Conservation (phyloP, 2,797 vertebrate genomes). For the Urosaurus nigricauda region DNA sequence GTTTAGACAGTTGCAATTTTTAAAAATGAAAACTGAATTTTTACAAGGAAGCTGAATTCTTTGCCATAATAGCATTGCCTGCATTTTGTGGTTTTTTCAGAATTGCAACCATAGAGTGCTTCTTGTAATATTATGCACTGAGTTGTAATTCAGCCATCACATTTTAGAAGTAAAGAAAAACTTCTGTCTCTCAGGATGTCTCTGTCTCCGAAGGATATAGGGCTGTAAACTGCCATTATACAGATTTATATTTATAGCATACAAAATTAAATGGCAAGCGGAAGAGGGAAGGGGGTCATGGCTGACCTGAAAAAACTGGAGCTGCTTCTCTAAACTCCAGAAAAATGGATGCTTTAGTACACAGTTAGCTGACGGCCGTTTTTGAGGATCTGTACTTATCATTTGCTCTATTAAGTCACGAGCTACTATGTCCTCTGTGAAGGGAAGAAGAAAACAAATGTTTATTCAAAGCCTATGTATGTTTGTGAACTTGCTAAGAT, state of each 20-base stretch:
- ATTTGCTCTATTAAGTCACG: slow-evolving; percentile 92
- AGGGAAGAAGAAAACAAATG: slow-evolving; percentile 10
- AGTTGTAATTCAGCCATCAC: rapidly evolving
- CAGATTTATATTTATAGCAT: neutral
- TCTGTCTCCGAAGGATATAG: neutral
- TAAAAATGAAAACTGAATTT: neutral
- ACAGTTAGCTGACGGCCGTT: slow-evolving; percentile 88
- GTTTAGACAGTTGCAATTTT: too few species aligned
- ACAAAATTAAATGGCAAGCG: neutral
- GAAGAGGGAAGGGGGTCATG: slow-evolving; percentile 21
- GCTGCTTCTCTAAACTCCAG: slow-evolving; percentile 95
- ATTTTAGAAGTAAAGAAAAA: neutral
- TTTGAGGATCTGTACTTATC: slow-evolving; percentile 91
- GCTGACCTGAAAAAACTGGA: slow-evolving; percentile 97
- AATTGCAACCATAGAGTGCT: neutral
- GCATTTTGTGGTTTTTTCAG: neutral
- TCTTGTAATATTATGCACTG: neutral
- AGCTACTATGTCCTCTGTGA: slow-evolving; percentile 88
- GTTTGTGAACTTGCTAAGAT: neutral
- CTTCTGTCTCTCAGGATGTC: slow-evolving; percentile 3
- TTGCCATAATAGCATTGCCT: too few species aligned
- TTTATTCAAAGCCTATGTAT: neutral
- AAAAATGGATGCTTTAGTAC: slow-evolving; percentile 97
- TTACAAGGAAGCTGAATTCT: neutral
- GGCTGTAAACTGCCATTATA: neutral